phyloP scores from a whole-genome alignment of 92 coral and sea anemone genomes.

The Bergia puertoricense region DNA sequence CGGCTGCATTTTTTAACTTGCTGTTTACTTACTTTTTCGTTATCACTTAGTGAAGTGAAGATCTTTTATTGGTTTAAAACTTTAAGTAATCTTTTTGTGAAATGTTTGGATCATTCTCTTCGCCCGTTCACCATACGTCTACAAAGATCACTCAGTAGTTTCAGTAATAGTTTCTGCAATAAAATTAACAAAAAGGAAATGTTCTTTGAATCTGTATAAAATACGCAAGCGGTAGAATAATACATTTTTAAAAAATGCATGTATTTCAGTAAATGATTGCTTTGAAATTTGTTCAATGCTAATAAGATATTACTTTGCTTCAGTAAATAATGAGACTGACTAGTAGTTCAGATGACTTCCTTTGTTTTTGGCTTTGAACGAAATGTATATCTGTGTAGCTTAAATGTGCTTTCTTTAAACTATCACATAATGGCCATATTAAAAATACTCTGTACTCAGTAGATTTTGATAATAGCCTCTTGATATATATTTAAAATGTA shows the following conservation, averaged over 20 bases:
- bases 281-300: neutral
- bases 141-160: neutral
- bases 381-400: neutral
- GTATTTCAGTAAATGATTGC: conserved; percentile 5
- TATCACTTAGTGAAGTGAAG: neutral
- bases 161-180: neutral
- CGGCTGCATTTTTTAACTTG: neutral
- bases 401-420: neutral
- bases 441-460: neutral
- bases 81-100: neutral
- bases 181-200: neutral
- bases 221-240: neutral
- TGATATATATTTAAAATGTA: neutral
- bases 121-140: neutral
- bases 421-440: neutral
- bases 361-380: neutral
- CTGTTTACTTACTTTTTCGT: neutral
- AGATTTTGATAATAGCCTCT: neutral
- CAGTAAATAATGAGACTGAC: neutral
- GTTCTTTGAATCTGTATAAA: neutral
- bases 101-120: neutral
- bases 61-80: neutral
- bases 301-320: neutral
- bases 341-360: neutral
- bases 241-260: no score